Evolutionary conservation across 2,113 vertebrate genomes (phyloP), one percentile per base, ranked within the genome.

Genomic region (Bombycilla garrulus): DNA sequence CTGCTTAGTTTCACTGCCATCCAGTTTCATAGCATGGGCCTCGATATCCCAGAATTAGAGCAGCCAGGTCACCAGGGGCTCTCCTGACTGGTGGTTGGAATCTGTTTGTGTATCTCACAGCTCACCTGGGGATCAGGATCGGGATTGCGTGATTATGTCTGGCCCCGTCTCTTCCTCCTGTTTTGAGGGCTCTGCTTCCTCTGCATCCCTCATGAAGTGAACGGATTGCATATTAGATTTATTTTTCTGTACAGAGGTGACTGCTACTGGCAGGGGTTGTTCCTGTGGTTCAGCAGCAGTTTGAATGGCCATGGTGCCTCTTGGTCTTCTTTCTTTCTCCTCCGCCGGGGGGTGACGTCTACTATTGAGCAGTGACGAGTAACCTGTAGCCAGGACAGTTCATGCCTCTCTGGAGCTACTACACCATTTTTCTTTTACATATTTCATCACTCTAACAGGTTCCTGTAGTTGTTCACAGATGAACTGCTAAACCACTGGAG

Each of bases 71-170:
- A 57, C 35, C 31, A 35, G 28, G 5, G 8, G 10, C 44, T 57
- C 21, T 50, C 35, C 22, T 42, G 25, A 9, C 25, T 31, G 21
- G 13, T 25, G 14, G 14, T 6, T 73, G 31, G 42, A 57, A 50
- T 31, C 35, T 50, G 18, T 42, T 25, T 23, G 5, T 35, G 1
- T 21, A 22, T 66, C 33, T 66, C 35, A n/a, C 35, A 57, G 31
- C 25, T 76, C 44, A 50, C 21, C 9, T 13, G 21, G 31, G 13
- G 5, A 29, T 13, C 0, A 0, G 17, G 17, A 31, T 23, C 0
- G 0, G 17, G 17, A 31, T 23, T 0, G 0, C 14, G 15, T 47
- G 24, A 29, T 74, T 57, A 35, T 74, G 29, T 65, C 60, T 29
- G 60, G n/a, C 29, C n/a, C 50, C 40, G 19, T 12, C 42, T 74